These are phyloP conservation scores for Papilio gigon DNA, from an alignment of 2,888 invertebrate genomes.

Conservation along the genomic window DNA sequence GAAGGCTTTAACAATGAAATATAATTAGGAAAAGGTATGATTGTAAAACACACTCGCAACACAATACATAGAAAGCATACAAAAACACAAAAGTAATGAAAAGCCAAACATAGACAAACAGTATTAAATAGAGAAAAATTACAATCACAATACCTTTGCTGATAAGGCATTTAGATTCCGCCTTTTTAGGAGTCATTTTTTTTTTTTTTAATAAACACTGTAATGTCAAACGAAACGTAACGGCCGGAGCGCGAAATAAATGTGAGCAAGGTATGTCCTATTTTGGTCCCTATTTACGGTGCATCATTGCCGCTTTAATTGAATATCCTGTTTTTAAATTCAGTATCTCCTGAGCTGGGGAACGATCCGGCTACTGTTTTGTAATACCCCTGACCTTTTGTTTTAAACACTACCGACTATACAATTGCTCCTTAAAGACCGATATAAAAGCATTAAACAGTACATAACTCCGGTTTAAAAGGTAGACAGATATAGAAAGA, in stretches of 20 bases:
- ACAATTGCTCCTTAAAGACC: background rate
- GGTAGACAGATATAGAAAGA: background rate
- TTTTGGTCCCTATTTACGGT: conserved; percentile 76
- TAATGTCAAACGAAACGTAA: conserved; percentile 33
- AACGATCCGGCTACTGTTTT: conserved; percentile 38
- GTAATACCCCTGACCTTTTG: conserved; percentile 15
- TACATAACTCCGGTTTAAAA: too few relatives aligned
- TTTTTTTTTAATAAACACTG: conserved; percentile 11
- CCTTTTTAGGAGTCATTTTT: conserved; percentile 64
- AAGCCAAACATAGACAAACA: conserved; percentile 39
- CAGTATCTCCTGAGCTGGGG: conserved; percentile 47
- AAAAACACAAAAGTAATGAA: conserved; percentile 25
- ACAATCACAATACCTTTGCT: conserved; percentile 56
- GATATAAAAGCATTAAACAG: too few relatives aligned
- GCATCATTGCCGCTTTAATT: conserved; percentile 76
- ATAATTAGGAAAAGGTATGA: background rate
- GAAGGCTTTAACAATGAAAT: background rate
- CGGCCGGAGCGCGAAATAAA: conserved; percentile 63
- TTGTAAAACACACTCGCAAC: background rate
- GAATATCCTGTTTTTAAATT: conserved; percentile 79
- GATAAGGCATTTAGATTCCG: conserved; percentile 60
- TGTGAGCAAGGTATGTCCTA: conserved; percentile 69
- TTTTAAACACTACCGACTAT: conserved; percentile 6
- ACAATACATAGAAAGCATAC: conserved; percentile 36
- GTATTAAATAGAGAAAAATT: conserved; percentile 5